Evolutionary conservation across 1,140 invertebrate species (phyloP).

Genomic region (Drusus annulatus): DNA sequence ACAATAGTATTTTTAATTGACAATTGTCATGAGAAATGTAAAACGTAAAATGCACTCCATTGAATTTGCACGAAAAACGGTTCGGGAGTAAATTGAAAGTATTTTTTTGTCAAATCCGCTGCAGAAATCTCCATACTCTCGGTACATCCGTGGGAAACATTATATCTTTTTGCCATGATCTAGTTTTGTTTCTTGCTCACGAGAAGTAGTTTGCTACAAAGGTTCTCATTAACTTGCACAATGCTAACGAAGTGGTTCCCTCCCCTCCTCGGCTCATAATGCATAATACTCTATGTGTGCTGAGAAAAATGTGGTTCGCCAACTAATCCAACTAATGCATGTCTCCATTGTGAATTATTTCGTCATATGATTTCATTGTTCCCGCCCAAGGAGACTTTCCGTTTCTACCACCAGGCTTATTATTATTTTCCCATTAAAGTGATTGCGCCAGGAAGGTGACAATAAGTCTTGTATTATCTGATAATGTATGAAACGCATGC

Average conservation of each 20-base stretch:
- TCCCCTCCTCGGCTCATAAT: background rate
- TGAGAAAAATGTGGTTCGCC: constrained; percentile 44
- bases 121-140: constrained; percentile 34
- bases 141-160: constrained; percentile 51
- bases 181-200: constrained; percentile 30
- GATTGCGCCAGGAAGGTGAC: background rate
- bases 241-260: constrained; percentile 22
- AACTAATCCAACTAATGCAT: constrained; percentile 31
- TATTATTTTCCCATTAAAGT: constrained; percentile 2
- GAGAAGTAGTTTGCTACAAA: constrained; percentile 7
- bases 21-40: background rate
- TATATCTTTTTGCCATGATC: constrained; percentile 51
- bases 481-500: too few species aligned
- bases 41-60: constrained; percentile 8
- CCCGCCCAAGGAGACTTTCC: constrained; percentile 42
- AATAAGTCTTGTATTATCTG: background rate
- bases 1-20: too few species aligned
- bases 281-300: background rate
- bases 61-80: background rate
- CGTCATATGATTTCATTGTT: constrained; percentile 48
- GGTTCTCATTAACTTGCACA: constrained; percentile 48
- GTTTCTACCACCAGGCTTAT: constrained; percentile 31
- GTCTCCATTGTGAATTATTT: constrained; percentile 50
- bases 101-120: constrained; percentile 42
- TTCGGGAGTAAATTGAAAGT: constrained; percentile 37